Conservation (phyloP, 1,140 invertebrate genomes). For the Caenorhabditis brenneri region DNA sequence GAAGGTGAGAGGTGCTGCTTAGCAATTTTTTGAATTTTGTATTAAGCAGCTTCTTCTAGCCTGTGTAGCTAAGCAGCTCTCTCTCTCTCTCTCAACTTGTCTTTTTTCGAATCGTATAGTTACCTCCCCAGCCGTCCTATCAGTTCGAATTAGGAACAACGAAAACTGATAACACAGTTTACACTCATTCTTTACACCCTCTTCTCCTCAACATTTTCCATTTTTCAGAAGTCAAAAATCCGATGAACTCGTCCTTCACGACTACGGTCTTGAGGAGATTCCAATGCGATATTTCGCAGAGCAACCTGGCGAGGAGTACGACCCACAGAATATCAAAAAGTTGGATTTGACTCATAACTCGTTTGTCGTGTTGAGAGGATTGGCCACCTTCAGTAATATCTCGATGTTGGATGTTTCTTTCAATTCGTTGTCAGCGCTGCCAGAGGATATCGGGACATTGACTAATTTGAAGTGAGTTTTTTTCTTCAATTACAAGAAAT, state of each 20-base stretch:
- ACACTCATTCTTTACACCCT: too few relatives aligned
- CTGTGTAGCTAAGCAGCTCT: too few relatives aligned
- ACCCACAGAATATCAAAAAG: not conserved
- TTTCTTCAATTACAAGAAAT: too few relatives aligned
- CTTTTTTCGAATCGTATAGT: not conserved
- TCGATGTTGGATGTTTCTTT: not conserved
- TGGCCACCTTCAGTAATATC: not conserved
- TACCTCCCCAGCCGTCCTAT: too few relatives aligned
- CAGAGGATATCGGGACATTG: conserved; percentile 22
- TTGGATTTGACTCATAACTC: conserved; percentile 10
- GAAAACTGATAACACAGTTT: too few relatives aligned
- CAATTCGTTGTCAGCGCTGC: not conserved
- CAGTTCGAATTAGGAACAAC: not conserved
- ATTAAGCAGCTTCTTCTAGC: too few relatives aligned
- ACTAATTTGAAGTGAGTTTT: not conserved
- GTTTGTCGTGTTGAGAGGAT: not conserved
- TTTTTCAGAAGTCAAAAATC: not conserved
- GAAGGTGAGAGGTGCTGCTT: too few relatives aligned
- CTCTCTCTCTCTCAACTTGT: not conserved
- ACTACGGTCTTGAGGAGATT: conserved; percentile 25
- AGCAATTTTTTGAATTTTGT: too few relatives aligned
- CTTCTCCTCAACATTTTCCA: not conserved
- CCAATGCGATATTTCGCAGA: not conserved
- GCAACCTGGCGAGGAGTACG: not conserved
- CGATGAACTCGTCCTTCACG: conserved; percentile 20